Percentiles rank a stretch among this genome's conserved stretches.
Evolutionary conservation across 2,888 invertebrate genomes (phyloP).

Genomic region (Lasioglossum calceatum): DNA sequence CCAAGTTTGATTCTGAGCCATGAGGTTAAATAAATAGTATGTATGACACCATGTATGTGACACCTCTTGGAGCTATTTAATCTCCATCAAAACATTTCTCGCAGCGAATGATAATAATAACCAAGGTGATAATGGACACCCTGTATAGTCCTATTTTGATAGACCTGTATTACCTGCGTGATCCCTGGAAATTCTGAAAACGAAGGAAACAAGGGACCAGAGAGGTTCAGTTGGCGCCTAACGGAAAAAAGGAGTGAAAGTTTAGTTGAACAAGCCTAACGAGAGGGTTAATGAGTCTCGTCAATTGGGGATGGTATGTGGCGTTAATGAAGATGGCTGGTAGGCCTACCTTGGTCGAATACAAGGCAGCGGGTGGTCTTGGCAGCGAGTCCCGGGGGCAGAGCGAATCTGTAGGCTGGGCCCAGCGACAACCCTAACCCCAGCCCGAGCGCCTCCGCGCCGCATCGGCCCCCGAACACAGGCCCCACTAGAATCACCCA

Average conservation of each 20-base stretch:
- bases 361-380: slow-evolving; percentile 85
- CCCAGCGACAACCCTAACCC: slow-evolving; percentile 84
- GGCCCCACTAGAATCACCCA: slow-evolving; percentile 85
- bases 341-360: slow-evolving; percentile 85
- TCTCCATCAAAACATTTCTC: too few relatives aligned
- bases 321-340: slow-evolving; percentile 80
- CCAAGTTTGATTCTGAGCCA: too few relatives aligned
- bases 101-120: neutral
- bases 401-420: slow-evolving; percentile 85
- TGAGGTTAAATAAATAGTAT: too few relatives aligned
- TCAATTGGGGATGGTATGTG: slow-evolving; percentile 43
- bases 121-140: neutral
- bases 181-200: neutral
- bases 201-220: neutral
- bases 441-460: slow-evolving; percentile 84
- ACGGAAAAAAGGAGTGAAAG: neutral
- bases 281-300: neutral
- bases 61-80: too few relatives aligned
- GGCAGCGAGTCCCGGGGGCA: slow-evolving; percentile 84
- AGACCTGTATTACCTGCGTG: neutral
- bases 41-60: too few relatives aligned
- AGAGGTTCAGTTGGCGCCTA: neutral
- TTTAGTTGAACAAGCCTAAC: neutral
- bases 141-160: neutral
- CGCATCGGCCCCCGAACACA: slow-evolving; percentile 85